Conservation (phyloP, 2,113 vertebrate species). For the Asarcornis scutulata region DNA sequence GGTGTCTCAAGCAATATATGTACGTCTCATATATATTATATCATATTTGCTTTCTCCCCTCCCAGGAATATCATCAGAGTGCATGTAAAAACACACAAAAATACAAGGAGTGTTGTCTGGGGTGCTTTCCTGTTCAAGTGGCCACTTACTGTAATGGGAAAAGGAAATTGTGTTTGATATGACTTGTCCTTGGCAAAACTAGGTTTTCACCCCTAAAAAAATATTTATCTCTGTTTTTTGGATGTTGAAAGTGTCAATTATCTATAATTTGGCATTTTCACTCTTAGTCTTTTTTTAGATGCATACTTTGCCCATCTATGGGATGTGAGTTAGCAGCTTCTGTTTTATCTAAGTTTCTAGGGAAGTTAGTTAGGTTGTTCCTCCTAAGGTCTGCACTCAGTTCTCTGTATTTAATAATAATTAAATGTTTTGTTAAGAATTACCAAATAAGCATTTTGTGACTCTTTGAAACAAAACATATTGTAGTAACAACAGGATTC, state of each 20-base stretch:
- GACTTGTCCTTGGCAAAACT: neutral
- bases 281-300: neutral
- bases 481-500: neutral
- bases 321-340: neutral
- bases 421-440: neutral
- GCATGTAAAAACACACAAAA: neutral
- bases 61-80: neutral
- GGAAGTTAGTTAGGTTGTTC: neutral
- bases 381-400: neutral
- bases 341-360: neutral
- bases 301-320: neutral
- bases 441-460: neutral
- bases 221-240: neutral
- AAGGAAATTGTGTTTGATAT: neutral
- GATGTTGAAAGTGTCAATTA: neutral
- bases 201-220: neutral
- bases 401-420: neutral
- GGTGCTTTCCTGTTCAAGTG: neutral
- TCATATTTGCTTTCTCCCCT: neutral
- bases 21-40: neutral
- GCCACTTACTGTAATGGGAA: neutral
- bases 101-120: fast-evolving
- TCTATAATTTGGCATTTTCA: neutral
- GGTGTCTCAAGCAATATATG: neutral
- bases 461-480: neutral